Evolutionary conservation across 2,113 vertebrate genomes (phyloP), one percentile per base, ranked within the genome.

Genomic region (Polypterus bichir): DNA sequence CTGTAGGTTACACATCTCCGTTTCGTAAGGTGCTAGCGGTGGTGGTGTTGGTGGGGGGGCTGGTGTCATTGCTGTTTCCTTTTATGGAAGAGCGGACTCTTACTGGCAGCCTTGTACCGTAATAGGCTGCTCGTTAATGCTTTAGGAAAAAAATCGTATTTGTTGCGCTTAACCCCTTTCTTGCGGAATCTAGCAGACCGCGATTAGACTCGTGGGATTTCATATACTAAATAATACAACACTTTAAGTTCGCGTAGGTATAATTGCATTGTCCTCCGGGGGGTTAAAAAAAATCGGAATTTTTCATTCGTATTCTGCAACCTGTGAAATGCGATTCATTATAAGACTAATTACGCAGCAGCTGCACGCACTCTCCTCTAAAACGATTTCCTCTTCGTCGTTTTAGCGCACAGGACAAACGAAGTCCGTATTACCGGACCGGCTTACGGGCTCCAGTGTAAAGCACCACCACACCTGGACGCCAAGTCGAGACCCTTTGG

Each of bases 61-160:
- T 27, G 27, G 27, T 27, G 27, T 27, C 27, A 27, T 69, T 10
- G 67, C 66, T 62, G 71, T 73, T 73, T 62, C 84, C 84, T 80
- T 83, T 83, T 85, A 85, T 80, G 82, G 84, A 73, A 59, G 78
- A 7, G 51, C 51, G 7, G 72, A 64, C 71, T 67, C 71, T 58
- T 44, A 44, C 73, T 72, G 78, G 79, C 77, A 69, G 66, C 45
- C 61, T 76, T 75, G 78, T 27, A 27, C 27, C 27, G 27, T 69
- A 65, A 85, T 86, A 85, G 84, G 81, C 77, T 83, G 72, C 73
- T 65, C 65, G 58, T 73, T 27, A 71, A 75, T 74, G 79, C 80
- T 70, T 73, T 79, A 70, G 5, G 10, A 8, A 27, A 57, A 70
- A 67, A 73, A 66, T 63, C 59, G 61, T 63, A 62, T 27, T 27